Base-by-base conservation (phyloP, 2,797 vertebrate species). In the Eremophila alpestris region DNA sequence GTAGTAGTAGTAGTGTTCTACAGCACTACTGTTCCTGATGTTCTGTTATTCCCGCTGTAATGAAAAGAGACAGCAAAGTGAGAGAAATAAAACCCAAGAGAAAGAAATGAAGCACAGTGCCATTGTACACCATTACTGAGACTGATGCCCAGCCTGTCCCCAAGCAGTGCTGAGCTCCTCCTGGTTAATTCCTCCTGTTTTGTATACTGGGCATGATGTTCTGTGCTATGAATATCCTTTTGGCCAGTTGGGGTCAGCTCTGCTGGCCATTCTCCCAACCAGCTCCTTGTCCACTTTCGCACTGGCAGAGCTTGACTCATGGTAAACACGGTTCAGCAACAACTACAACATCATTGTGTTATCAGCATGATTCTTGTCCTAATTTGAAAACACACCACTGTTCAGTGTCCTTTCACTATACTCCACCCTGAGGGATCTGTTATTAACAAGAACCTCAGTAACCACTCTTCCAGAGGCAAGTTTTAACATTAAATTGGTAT, bases 81-180 rank as follows among this genome's bases (percentile, higher is more conserved):
- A 32, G 38, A 23, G n/a, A 29, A 68, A 40, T n/a, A 85, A 60
- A 85, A 29, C 27, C 27, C 19, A 34, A 30, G 13, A 52, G n/a
- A 52, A 76, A 29, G 16, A 60, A 40, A 16, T 20, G n/a, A 85
- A 45, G 11, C 16, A 20, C 46, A n/a, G 1, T 52, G 54, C 19
- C 1, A 1, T 34, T 38, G 29, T 62, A 62, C 24, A 14, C 7
- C 29, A n/a, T 13, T 1, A 1, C 29, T 17, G 48, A n/a, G 55
- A n/a, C 16, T 76, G 34, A 52, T 34, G 38, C n/a, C n/a, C 46
- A 38, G 13, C 13, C n/a, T 10, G 3, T 52, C 11, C 29, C 5
- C 3, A 16, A n/a, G 55, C 20, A 24, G 55, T 40, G 29, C 30
- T 85, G 55, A 8, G 17, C 12, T 4, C 3, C 24, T 54, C 8